A percentile compares a stretch with the other conserved stretches of the same genome.
phyloP scores from a whole-genome alignment of 2,113 vertebrate species.

The Limanda limanda region DNA sequence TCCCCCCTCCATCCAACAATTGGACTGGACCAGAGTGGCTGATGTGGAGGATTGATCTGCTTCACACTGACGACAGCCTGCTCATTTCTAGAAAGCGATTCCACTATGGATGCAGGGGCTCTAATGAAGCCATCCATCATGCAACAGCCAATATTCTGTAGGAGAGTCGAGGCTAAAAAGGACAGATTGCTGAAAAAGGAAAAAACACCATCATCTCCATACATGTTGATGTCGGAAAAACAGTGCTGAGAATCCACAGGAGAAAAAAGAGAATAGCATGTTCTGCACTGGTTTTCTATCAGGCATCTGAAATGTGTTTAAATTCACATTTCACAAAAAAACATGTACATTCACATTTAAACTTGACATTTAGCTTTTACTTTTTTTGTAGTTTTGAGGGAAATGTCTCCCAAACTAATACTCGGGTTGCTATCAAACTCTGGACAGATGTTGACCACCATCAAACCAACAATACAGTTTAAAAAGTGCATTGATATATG shows the following conservation, averaged over 20 bases:
- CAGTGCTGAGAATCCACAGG: constrained; percentile 10
- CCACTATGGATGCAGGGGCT: constrained; percentile 52
- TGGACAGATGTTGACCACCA: no score
- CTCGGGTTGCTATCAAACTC: no score
- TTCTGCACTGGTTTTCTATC: constrained; percentile 16
- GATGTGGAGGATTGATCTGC: constrained; percentile 68
- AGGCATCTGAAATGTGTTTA: constrained; percentile 19
- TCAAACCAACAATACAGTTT: no score
- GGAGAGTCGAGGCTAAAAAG: constrained; percentile 49
- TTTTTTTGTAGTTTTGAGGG: no score
- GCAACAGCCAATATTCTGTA: constrained; percentile 51
- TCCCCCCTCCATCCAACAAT: constrained; percentile 62
- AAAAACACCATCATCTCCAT: constrained; percentile 32
- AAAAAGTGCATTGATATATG: no score
- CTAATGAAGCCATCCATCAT: constrained; percentile 77
- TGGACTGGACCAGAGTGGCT: constrained; percentile 52
- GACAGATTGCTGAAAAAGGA: constrained; percentile 30
- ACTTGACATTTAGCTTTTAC: constrained; percentile 30
- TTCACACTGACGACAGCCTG: constrained; percentile 60
- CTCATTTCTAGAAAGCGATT: constrained; percentile 67
- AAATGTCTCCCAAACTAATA: no score
- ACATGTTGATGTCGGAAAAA: constrained; percentile 26
- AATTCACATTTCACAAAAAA: constrained; percentile 48
- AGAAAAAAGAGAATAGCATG: no score
- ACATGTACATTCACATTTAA: constrained; percentile 41